Evolutionary conservation across 2,113 vertebrate species (phyloP).

Genomic region (Phocoena phocoena): DNA sequence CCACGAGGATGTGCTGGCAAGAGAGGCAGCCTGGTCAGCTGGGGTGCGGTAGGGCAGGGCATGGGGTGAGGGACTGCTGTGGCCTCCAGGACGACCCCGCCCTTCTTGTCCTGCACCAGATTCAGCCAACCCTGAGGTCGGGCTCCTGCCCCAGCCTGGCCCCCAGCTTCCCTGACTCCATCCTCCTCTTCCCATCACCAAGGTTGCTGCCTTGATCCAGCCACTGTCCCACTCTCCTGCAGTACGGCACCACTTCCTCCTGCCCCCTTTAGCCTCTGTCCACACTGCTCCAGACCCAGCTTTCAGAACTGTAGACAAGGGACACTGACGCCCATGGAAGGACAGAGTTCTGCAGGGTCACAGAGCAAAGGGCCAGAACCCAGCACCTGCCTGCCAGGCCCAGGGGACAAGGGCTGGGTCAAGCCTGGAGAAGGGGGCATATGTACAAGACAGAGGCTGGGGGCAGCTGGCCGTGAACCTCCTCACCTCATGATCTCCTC

Average conservation of each 20-base stretch:
- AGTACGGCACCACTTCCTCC: neutral
- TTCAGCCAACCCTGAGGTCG: neutral
- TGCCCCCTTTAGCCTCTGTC: neutral
- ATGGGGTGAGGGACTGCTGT: rapidly evolving
- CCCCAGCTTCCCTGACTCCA: neutral
- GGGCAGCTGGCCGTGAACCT: neutral
- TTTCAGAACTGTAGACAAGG: neutral
- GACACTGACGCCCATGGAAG: neutral
- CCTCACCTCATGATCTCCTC: neutral
- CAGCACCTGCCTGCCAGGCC: neutral
- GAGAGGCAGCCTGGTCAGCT: constrained; percentile 31
- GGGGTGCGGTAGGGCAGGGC: rapidly evolving
- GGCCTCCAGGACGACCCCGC: neutral
- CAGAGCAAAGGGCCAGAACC: neutral
- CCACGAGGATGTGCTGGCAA: constrained; percentile 93
- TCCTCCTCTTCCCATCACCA: neutral
- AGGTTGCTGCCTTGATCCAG: neutral
- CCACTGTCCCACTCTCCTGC: neutral
- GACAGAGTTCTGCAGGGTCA: neutral
- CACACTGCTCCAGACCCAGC: neutral
- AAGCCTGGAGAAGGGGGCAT: neutral
- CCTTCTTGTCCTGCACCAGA: neutral
- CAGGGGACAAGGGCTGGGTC: neutral
- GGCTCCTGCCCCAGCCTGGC: neutral
- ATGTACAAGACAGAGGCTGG: neutral